Conservation (phyloP, 2,113 vertebrate genomes). For the Platysternon megacephalum region DNA sequence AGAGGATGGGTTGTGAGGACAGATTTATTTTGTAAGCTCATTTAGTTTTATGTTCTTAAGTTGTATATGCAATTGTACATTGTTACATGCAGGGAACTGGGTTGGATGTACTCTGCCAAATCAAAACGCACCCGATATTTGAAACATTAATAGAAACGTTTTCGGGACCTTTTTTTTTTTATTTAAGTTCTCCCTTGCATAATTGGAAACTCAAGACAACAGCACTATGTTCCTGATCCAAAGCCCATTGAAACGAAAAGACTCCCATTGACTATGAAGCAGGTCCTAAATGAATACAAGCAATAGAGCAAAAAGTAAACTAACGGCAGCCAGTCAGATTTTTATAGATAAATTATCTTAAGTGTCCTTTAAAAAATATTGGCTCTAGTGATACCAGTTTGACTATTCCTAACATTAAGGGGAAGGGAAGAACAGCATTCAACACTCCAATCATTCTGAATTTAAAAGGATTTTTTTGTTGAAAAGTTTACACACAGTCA, state of each 20-base stretch:
- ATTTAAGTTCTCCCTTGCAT: not conserved
- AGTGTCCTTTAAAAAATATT: not conserved
- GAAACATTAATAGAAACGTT: conserved; percentile 12
- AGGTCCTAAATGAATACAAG: not conserved
- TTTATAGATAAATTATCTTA: not conserved
- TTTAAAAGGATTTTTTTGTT: not conserved
- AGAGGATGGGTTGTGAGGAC: not conserved
- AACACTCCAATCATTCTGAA: not conserved
- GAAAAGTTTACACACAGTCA: not conserved
- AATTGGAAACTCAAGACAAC: not conserved
- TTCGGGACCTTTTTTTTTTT: not conserved
- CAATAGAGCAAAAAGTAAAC: not conserved
- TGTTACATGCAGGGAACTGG: not conserved
- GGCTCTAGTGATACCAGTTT: not conserved
- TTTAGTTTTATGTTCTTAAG: not conserved
- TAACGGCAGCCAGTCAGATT: not conserved
- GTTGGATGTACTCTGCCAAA: not conserved
- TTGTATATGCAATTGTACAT: not conserved
- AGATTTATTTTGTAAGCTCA: not conserved
- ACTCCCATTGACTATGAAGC: not conserved
- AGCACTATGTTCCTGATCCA: not conserved
- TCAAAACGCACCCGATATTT: not conserved
- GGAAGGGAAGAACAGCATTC: not conserved
- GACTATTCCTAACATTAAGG: not conserved
- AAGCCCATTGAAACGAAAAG: not conserved